Evolutionary conservation across 2,888 invertebrate species (phyloP).

Genomic region (Agriotes lineatus): DNA sequence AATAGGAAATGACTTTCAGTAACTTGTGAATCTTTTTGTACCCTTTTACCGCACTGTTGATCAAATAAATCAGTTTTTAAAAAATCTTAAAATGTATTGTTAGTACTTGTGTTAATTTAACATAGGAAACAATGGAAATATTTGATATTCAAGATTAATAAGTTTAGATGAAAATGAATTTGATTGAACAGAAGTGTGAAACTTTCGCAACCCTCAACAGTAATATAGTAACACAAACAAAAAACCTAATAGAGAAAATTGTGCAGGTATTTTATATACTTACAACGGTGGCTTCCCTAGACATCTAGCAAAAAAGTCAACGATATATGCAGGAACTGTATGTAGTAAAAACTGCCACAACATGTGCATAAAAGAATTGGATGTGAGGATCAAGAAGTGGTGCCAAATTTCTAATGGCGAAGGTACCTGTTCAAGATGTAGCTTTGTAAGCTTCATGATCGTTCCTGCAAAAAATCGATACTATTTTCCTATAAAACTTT

Average conservation of each 20-base stretch:
- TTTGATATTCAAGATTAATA: too few species aligned
- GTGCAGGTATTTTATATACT: conserved; percentile 74
- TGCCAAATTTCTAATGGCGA: conserved; percentile 70
- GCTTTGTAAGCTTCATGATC: conserved; percentile 69
- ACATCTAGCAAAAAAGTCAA: too few species aligned
- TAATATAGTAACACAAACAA: background rate
- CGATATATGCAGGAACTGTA: too few species aligned
- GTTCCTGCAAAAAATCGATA: conserved; percentile 54
- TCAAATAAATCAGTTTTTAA: too few species aligned
- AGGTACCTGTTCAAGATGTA: conserved; percentile 69
- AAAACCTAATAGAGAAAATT: conserved; percentile 48
- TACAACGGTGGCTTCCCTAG: too few species aligned
- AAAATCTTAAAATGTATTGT: too few species aligned
- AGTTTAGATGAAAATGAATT: too few species aligned
- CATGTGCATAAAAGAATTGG: conserved; percentile 60
- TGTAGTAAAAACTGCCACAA: too few species aligned
- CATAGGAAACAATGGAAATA: too few species aligned
- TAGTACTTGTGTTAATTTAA: too few species aligned
- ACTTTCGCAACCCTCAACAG: background rate
- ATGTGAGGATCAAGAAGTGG: conserved; percentile 48
- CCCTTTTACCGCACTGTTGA: conserved; percentile 76
- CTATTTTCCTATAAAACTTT: background rate
- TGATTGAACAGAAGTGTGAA: background rate
- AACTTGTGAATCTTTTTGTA: conserved; percentile 87
- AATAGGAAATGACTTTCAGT: conserved; percentile 79